A percentile compares a stretch with the other conserved stretches of the same genome.
Conservation (phyloP, 2,797 vertebrate species). For the Dipus sagitta region DNA sequence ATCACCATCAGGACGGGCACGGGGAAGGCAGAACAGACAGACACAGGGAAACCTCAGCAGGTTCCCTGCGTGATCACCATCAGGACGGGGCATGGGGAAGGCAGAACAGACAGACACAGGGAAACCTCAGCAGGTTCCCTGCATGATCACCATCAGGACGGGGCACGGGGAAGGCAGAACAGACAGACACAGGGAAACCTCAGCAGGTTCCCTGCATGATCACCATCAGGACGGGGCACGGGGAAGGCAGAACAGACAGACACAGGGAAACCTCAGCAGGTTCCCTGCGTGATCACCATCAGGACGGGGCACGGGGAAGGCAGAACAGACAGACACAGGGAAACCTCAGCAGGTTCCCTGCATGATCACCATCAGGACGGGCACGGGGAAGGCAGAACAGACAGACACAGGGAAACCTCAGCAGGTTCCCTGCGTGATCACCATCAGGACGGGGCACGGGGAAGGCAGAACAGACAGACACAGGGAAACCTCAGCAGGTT, state of each 20-base stretch:
- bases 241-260: neutral
- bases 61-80: neutral
- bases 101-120: neutral
- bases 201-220: neutral
- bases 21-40: neutral
- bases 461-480: neutral
- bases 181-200: neutral
- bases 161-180: neutral
- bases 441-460: neutral
- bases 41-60: rapidly evolving
- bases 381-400: neutral
- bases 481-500: neutral
- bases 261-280: neutral
- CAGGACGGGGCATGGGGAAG: neutral
- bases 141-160: neutral
- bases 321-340: neutral
- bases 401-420: neutral
- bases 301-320: neutral
- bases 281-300: neutral
- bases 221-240: neutral
- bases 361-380: neutral
- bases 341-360: neutral
- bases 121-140: neutral
- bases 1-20: neutral
- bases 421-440: neutral